Evolutionary conservation across 2,113 vertebrate genomes (phyloP).

Genomic region (Copsychus sechellarum): DNA sequence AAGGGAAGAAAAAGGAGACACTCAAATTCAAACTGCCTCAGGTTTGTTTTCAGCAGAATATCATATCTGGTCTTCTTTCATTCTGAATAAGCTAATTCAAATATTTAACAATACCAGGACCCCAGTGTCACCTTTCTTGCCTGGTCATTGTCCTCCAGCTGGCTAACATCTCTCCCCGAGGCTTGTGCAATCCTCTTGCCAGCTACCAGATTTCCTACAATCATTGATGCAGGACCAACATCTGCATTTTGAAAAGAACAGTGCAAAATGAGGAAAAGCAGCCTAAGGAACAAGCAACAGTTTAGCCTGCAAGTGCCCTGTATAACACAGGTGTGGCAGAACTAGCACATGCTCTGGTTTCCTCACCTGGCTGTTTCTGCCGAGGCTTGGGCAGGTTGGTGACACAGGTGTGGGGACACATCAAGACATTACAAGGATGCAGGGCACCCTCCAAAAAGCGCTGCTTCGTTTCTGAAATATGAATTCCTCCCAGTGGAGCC

Average conservation of each 20-base stretch:
- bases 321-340: not conserved
- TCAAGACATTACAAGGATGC: constrained; percentile 93
- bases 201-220: constrained; percentile 93
- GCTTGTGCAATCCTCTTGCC: constrained; percentile 96
- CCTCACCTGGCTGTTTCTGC: constrained; percentile 92
- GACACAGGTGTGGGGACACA: constrained; percentile 96
- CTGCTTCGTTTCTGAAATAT: constrained; percentile 94
- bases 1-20: not conserved
- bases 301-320: not conserved
- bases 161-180: constrained; percentile 88
- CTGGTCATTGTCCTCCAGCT: constrained; percentile 95
- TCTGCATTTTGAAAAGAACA: constrained; percentile 71
- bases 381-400: constrained; percentile 95
- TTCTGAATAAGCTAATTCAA: not conserved
- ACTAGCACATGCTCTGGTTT: fast-evolving
- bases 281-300: not conserved
- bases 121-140: constrained; percentile 81
- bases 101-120: not conserved
- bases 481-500: constrained; percentile 92
- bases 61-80: not conserved
- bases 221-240: constrained; percentile 95
- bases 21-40: not conserved
- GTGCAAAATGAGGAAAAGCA: not conserved
- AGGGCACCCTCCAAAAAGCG: constrained; percentile 92
- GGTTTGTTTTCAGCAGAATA: not conserved